phyloP scores from a whole-genome alignment of 92 coral and sea anemone genomes.

The Actinernus sp. region DNA sequence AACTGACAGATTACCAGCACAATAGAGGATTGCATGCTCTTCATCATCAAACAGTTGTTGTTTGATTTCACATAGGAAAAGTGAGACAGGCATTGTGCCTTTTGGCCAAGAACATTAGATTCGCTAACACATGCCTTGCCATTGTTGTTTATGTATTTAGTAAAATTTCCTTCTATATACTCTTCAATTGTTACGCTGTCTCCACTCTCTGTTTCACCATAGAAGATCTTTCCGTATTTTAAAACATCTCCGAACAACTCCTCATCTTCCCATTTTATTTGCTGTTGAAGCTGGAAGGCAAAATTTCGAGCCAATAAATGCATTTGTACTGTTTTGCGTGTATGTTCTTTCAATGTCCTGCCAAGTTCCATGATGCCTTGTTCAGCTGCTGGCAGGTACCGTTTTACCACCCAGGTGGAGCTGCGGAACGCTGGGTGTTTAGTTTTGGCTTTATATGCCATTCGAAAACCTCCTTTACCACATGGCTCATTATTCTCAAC shows the following conservation, averaged over 20 bases:
- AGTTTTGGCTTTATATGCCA: conserved; percentile 27
- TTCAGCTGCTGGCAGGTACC: conserved; percentile 35
- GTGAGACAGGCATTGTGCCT: conserved; percentile 38
- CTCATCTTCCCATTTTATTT: neutral
- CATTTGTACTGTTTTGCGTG: conserved; percentile 65
- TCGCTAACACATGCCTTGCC: conserved; percentile 5
- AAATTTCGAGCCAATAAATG: conserved; percentile 66
- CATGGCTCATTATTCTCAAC: conserved; percentile 1
- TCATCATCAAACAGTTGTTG: too few species aligned
- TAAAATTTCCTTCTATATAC: conserved; percentile 54
- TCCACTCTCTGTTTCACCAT: conserved; percentile 35
- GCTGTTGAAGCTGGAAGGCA: conserved; percentile 22
- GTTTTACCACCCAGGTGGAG: conserved; percentile 60
- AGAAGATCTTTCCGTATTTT: conserved; percentile 9
- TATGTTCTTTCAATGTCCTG: conserved; percentile 45
- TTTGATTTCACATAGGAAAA: conserved; percentile 33
- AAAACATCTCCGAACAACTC: neutral
- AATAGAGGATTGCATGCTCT: too few species aligned
- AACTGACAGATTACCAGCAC: too few species aligned
- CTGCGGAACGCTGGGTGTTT: conserved; percentile 1
- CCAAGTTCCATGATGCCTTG: conserved; percentile 17
- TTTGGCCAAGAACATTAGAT: conserved; percentile 2
- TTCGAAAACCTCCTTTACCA: conserved; percentile 26
- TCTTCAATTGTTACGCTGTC: conserved; percentile 52
- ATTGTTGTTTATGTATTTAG: conserved; percentile 41